phyloP scores from a whole-genome alignment of 1,140 invertebrate genomes.

The Heliconius eleuchia region DNA sequence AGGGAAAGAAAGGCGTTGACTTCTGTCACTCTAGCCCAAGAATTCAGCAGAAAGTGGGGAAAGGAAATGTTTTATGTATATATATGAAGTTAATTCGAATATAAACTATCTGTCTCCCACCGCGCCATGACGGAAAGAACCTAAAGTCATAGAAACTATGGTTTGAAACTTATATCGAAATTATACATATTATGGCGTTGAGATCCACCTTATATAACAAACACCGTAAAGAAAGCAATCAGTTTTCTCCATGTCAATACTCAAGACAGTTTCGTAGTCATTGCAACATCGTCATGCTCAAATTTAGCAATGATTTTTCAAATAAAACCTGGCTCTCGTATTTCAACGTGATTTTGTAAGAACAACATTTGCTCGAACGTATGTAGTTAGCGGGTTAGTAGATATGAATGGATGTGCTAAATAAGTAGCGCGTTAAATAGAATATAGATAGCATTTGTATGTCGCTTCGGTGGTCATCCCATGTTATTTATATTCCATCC shows the following conservation, averaged over 20 bases:
- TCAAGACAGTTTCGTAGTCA: not conserved
- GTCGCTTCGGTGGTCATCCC: too few relatives aligned
- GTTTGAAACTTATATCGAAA: not conserved
- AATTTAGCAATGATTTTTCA: conserved; percentile 37
- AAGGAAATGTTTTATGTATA: too few relatives aligned
- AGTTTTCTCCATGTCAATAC: not conserved
- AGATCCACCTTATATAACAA: not conserved
- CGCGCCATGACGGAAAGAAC: too few relatives aligned
- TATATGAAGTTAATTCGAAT: too few relatives aligned
- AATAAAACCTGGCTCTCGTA: conserved; percentile 31
- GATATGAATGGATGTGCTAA: conserved; percentile 21
- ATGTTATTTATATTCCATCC: too few relatives aligned
- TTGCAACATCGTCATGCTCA: conserved; percentile 24
- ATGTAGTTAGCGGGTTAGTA: conserved; percentile 9
- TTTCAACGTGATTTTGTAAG: conserved; percentile 37
- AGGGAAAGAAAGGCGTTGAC: too few relatives aligned
- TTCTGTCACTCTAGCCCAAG: too few relatives aligned
- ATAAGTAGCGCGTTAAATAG: conserved; percentile 8
- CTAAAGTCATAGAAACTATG: not conserved
- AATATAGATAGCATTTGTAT: not conserved
- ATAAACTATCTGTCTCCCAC: too few relatives aligned
- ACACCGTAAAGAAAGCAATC: conserved; percentile 2
- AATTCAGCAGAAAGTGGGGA: too few relatives aligned
- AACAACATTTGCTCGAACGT: conserved; percentile 32
- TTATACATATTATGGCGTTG: not conserved